A percentile compares a stretch with the other conserved stretches of the same genome.
These are phyloP conservation scores for Crematogaster levior DNA, from an alignment of 2,888 invertebrate species.

Conservation along the genomic window DNA sequence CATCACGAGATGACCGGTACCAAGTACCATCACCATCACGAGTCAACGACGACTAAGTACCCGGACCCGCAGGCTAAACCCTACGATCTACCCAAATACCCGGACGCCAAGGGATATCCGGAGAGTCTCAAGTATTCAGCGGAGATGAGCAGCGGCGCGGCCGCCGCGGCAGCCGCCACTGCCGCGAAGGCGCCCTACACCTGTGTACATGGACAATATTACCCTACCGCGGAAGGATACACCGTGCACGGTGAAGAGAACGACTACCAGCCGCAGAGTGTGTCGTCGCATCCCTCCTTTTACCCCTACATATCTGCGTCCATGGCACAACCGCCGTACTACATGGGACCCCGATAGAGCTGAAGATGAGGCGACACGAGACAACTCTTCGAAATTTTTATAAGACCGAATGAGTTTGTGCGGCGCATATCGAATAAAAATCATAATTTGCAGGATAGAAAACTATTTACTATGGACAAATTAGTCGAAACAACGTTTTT, in stretches of 20 bases:
- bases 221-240: constrained; percentile 79
- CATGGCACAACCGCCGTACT: constrained; percentile 82
- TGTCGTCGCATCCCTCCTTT: constrained; percentile 79
- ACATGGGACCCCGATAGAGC: constrained; percentile 81
- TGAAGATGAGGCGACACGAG: not conserved
- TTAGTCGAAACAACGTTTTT: not conserved
- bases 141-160: constrained; percentile 57
- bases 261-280: constrained; percentile 79
- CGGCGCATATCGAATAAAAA: not conserved
- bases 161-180: constrained; percentile 39
- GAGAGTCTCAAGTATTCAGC: constrained; percentile 78
- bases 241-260: constrained; percentile 78
- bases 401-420: not conserved
- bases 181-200: constrained; percentile 78
- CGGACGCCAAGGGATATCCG: constrained; percentile 76
- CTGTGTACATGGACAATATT: constrained; percentile 82
- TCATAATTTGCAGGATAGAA: not conserved
- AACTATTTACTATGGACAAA: not conserved
- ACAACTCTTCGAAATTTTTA: not conserved
- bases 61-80: constrained; percentile 75
- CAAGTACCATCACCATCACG: constrained; percentile 63
- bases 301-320: constrained; percentile 83
- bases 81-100: constrained; percentile 80
- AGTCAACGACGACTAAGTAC: constrained; percentile 75
- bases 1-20: constrained; percentile 53